These are phyloP conservation scores for Pollimyrus isidori DNA, from an alignment of 2,113 vertebrate species.

Conservation along the genomic window DNA sequence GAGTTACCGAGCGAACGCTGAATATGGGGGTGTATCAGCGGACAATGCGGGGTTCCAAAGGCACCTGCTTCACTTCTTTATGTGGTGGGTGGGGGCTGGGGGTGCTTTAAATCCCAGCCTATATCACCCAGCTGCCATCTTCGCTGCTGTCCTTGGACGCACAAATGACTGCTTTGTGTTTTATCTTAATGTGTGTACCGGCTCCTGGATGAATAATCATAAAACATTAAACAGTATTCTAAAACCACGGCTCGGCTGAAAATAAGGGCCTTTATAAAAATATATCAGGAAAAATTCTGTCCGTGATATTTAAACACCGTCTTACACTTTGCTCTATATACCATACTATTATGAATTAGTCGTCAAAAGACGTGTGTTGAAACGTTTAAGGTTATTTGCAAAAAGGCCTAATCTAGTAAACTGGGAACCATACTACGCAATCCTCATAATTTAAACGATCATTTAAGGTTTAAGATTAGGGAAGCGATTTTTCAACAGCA, in stretches of 20 bases:
- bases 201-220: not conserved
- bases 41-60: slow-evolving; percentile 80
- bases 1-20: slow-evolving; percentile 67
- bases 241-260: not conserved
- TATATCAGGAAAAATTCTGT: not conserved
- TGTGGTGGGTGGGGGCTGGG: slow-evolving; percentile 14
- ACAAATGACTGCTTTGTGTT: slow-evolving; percentile 33
- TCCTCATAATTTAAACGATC: not conserved
- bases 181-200: slow-evolving; percentile 6
- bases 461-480: not conserved
- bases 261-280: not conserved
- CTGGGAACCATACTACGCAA: not conserved
- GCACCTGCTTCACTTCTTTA: slow-evolving; percentile 81
- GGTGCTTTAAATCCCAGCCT: slow-evolving; percentile 74
- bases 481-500: not conserved
- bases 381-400: not conserved
- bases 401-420: not conserved
- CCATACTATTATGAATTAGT: not conserved
- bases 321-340: not conserved
- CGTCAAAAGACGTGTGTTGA: not conserved
- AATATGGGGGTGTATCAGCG: slow-evolving; percentile 61
- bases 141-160: slow-evolving; percentile 42
- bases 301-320: not conserved
- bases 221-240: not conserved
- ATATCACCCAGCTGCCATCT: slow-evolving; percentile 76